These are phyloP conservation scores for Cervus canadensis DNA, from an alignment of 2,113 vertebrate species.

Conservation along the genomic window DNA sequence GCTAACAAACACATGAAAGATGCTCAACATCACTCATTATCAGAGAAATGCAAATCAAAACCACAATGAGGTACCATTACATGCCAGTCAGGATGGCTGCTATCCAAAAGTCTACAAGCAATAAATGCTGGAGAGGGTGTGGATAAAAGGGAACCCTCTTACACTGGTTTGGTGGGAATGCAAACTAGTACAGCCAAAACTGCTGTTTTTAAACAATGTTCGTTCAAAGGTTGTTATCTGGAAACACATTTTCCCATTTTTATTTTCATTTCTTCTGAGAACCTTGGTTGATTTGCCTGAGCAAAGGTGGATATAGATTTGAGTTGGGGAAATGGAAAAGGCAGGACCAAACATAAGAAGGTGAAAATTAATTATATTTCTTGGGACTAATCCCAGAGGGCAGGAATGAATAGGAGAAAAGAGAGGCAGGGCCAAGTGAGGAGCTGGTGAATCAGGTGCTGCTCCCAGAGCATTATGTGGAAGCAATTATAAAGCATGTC, in stretches of 20 bases:
- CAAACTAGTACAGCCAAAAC: no score
- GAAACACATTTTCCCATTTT: background rate
- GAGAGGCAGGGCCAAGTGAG: background rate
- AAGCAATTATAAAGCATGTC: background rate
- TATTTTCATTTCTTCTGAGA: background rate
- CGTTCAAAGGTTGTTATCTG: background rate
- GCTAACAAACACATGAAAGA: no score
- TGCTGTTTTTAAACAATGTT: background rate
- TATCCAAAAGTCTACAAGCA: no score
- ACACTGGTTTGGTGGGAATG: no score
- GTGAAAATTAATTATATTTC: background rate
- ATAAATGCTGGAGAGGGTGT: no score
- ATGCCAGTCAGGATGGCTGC: no score
- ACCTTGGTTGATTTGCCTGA: background rate
- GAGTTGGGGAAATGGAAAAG: background rate
- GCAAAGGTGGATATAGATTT: background rate
- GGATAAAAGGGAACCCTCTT: no score
- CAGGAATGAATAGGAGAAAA: background rate
- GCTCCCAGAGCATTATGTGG: background rate
- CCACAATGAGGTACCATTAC: no score
- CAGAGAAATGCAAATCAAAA: no score
- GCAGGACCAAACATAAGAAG: background rate
- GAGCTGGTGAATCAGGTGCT: fast-evolving
- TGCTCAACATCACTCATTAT: no score
- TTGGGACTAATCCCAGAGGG: background rate